phyloP scores from a whole-genome alignment of 2,888 invertebrate genomes.

The Metacarcinus magister region DNA sequence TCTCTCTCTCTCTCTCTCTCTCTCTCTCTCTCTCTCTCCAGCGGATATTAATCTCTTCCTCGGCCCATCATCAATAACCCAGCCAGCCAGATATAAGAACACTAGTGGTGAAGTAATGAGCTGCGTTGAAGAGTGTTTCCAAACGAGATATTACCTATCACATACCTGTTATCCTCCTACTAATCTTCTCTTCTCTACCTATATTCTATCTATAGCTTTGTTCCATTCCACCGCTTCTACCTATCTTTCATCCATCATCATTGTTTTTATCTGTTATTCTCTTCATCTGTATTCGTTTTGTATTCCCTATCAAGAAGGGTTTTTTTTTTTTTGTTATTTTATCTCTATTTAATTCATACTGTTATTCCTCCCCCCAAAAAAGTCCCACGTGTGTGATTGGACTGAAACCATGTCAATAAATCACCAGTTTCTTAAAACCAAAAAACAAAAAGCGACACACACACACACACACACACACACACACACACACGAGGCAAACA shows the following conservation, averaged over 20 bases:
- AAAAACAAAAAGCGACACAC: background rate
- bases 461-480: background rate
- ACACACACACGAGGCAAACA: background rate
- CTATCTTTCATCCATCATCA: background rate
- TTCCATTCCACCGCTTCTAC: background rate
- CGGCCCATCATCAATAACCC: background rate
- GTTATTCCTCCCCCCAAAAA: no score
- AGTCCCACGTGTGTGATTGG: no score
- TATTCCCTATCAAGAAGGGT: no score
- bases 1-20: constrained; percentile 53
- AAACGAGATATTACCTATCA: background rate
- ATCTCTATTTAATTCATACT: no score
- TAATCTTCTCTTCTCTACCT: background rate
- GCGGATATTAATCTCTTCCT: background rate
- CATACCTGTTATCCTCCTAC: background rate
- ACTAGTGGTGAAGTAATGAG: background rate
- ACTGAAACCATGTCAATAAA: no score
- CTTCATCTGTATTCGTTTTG: no score
- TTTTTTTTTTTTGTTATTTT: no score
- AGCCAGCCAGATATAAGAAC: background rate
- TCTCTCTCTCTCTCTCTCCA: background rate
- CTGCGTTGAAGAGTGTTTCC: background rate
- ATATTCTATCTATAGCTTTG: background rate
- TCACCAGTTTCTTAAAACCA: no score
- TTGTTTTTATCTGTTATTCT: no score